Evolutionary conservation across 1,140 invertebrate genomes (phyloP), one percentile per base, ranked within the genome.

Genomic region (Copidosoma floridanum): DNA sequence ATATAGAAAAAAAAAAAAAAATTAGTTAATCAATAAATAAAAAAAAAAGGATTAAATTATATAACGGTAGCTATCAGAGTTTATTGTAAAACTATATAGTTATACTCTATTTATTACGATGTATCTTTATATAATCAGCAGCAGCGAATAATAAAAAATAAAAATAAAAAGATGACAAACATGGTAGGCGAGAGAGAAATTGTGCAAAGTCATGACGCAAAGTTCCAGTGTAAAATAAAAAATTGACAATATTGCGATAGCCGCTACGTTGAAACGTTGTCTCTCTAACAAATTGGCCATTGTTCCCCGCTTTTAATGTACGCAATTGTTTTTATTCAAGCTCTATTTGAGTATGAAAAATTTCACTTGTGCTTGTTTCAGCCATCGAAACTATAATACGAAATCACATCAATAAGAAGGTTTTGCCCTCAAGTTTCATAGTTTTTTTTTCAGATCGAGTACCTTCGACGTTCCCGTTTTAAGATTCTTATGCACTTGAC

Each of bases 201-300:
- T 46, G 48, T 54, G 50, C 29, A 40, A 38, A n/a, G 21, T 18
- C 50, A 20, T 23, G 18, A 35, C 35, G 27, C 38, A 52, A 58
- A 43, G 11, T 26, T 47, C n/a, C 52, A 65, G 37, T 57, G 47
- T 50, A 53, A 59, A 32, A 12, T 32, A 32, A 77, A 76, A 71
- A 73, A 65, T 75, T 74, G 74, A 77, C 74, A 77, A 77, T 77
- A 77, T 76, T 73, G 65, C 70, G 67, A 75, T 59, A 69, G 69
- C 73, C 69, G 71, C 72, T 29, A 68, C 67, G 71, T 71, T 58
- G 21, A 41, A 18, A 46, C 23, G 27, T 12, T 37, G 21, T 51
- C 21, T 53, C 27, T n/a, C 26, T 20, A 27, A 20, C 18, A 26
- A 27, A 21, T 8, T 12, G 11, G 27, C 18, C 16, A 20, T 27